A percentile compares a stretch with the other conserved stretches of the same genome.
phyloP scores from a whole-genome alignment of 2,797 vertebrate genomes.

The Trichosurus vulpecula region DNA sequence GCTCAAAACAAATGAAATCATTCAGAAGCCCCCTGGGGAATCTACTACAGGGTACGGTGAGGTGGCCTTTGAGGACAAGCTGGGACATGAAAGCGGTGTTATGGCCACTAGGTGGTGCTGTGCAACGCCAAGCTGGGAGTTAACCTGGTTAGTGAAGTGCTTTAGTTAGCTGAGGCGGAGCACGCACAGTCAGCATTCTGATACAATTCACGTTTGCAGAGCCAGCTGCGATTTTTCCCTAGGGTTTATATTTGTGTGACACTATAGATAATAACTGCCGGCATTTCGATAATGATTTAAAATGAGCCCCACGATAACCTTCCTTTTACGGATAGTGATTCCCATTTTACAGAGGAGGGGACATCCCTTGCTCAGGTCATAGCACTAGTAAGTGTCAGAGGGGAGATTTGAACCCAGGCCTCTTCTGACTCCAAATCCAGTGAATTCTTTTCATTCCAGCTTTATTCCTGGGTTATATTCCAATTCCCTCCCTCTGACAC shows the following conservation, averaged over 20 bases:
- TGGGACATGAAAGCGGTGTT: background rate
- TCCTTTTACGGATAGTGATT: background rate
- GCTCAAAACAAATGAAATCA: background rate
- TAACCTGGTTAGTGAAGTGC: background rate
- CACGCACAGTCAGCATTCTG: background rate
- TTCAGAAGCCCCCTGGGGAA: background rate
- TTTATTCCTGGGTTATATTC: too few relatives aligned
- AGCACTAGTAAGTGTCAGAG: background rate
- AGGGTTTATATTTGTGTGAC: background rate
- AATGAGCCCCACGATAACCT: background rate
- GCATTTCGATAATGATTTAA: background rate
- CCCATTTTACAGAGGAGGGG: background rate
- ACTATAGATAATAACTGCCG: background rate
- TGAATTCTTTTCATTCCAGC: too few relatives aligned
- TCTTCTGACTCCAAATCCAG: too few relatives aligned
- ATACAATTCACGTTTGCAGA: background rate
- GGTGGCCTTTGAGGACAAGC: background rate
- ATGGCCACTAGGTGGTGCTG: constrained; percentile 68
- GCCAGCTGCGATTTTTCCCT: background rate
- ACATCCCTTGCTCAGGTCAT: background rate
- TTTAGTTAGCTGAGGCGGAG: background rate
- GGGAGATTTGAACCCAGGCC: background rate
- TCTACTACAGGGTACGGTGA: background rate
- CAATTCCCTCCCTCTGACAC: too few relatives aligned
- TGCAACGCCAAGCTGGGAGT: constrained; percentile 14